Evolutionary conservation across 1,140 invertebrate genomes (phyloP).

Genomic region (Nylanderia fulva): DNA sequence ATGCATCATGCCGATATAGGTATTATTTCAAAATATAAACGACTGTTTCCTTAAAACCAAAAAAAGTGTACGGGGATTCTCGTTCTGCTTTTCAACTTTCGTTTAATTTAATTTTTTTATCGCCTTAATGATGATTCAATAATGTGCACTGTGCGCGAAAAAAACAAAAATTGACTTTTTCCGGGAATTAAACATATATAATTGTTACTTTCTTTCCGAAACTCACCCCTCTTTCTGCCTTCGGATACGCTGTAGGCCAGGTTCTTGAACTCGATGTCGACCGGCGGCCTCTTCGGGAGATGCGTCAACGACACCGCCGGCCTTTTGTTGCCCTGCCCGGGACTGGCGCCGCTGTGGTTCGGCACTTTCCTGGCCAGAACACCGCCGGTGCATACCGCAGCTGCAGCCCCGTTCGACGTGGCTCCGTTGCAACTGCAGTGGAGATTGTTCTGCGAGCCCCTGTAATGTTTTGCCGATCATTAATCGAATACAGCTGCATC

Average conservation of each 20-base stretch:
- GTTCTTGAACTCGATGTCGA: constrained; percentile 95
- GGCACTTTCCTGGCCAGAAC: constrained; percentile 88
- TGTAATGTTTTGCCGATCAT: constrained; percentile 79
- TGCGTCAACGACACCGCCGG: constrained; percentile 89
- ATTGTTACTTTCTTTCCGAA: background rate
- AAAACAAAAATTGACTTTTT: constrained; percentile 34
- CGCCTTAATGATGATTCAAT: background rate
- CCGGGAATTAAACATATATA: background rate
- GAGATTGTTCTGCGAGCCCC: constrained; percentile 89
- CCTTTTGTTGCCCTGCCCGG: constrained; percentile 82
- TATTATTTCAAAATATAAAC: constrained; percentile 12
- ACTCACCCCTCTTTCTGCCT: constrained; percentile 90
- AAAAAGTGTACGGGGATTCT: background rate
- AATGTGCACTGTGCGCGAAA: background rate
- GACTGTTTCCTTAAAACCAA: background rate
- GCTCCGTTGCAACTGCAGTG: constrained; percentile 88
- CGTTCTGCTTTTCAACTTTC: background rate
- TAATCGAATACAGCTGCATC: background rate
- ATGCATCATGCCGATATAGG: background rate
- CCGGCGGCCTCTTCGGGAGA: constrained; percentile 92
- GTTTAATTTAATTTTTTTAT: background rate
- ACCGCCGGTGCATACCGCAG: constrained; percentile 83
- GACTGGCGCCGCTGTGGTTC: constrained; percentile 86
- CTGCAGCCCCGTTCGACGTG: constrained; percentile 82
- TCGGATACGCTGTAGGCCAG: constrained; percentile 94